Evolutionary conservation across 2,113 vertebrate species (phyloP).

Genomic region (Phrynocephalus versicolor): DNA sequence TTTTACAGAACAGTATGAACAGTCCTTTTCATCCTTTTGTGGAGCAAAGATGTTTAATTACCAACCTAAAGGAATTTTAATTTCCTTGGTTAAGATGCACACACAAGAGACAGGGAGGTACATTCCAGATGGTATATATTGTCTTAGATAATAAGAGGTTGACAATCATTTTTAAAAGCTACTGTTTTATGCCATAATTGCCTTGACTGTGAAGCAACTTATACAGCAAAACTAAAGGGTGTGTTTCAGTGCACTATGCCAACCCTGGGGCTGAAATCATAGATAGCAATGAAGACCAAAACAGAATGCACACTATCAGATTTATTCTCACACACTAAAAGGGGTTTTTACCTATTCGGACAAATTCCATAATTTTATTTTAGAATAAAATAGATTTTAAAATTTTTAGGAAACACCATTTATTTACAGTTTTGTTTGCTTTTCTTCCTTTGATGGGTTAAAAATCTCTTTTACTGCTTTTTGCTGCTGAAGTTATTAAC

Average conservation of each 20-base stretch:
- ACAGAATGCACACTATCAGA: not conserved
- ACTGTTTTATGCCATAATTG: conserved; percentile 43
- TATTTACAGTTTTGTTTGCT: not conserved
- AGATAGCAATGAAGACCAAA: conserved; percentile 26
- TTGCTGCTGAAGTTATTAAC: not conserved
- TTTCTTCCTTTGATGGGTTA: not conserved
- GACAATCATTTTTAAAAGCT: conserved; percentile 52
- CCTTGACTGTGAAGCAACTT: conserved; percentile 52
- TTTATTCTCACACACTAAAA: not conserved
- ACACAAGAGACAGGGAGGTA: not conserved
- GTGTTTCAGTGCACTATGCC: conserved; percentile 8
- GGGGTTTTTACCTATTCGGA: not conserved
- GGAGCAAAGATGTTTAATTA: no score
- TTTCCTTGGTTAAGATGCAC: not conserved
- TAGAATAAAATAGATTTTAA: not conserved
- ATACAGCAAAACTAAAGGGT: conserved; percentile 39
- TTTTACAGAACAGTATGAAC: no score
- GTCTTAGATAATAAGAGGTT: conserved; percentile 43
- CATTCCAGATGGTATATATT: conserved; percentile 39
- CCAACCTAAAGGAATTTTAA: not conserved
- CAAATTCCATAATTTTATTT: not conserved
- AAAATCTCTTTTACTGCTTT: not conserved
- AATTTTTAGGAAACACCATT: not conserved
- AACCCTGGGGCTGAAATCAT: conserved; percentile 31
- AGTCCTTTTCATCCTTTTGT: no score